Conservation (phyloP, 92 coral and sea anemone genomes). For the Metridium senile region DNA sequence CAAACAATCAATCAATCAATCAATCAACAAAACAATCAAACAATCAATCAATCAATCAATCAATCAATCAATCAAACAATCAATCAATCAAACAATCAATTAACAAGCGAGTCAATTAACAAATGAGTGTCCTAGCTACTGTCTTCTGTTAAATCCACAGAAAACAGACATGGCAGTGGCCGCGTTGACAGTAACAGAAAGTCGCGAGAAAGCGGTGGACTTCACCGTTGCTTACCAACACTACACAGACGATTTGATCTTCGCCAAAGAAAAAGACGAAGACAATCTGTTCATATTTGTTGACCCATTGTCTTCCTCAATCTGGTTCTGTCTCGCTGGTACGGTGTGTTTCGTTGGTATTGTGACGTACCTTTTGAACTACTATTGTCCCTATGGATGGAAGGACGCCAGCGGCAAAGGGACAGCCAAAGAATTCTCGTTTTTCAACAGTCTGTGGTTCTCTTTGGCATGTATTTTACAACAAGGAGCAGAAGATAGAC, state of each 20-base stretch:
- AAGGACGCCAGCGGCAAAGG: slow-evolving; percentile 56
- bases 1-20: too few relatives aligned
- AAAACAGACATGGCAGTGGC: slow-evolving; percentile 74
- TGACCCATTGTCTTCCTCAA: slow-evolving; percentile 54
- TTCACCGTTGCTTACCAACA: slow-evolving; percentile 72
- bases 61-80: too few relatives aligned
- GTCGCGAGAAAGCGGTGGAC: slow-evolving; percentile 53
- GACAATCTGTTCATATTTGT: slow-evolving; percentile 47
- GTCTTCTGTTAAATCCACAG: neutral
- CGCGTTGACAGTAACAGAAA: slow-evolving; percentile 55
- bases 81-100: neutral
- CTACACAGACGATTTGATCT: slow-evolving; percentile 56
- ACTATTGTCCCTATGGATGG: slow-evolving; percentile 77
- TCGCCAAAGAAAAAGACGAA: slow-evolving; percentile 38
- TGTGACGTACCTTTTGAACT: slow-evolving; percentile 56
- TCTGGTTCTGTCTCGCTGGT: slow-evolving; percentile 52
- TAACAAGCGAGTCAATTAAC: neutral
- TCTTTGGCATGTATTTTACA: slow-evolving; percentile 65
- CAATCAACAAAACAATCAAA: too few relatives aligned
- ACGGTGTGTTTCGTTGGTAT: slow-evolving; percentile 45
- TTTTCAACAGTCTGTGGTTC: slow-evolving; percentile 77
- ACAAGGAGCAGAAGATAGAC: slow-evolving; percentile 64
- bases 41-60: too few relatives aligned
- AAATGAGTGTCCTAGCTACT: neutral
- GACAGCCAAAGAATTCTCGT: slow-evolving; percentile 59